Base-by-base conservation (phyloP, 2,888 invertebrate genomes). In the Patella ulyssiponensis region DNA sequence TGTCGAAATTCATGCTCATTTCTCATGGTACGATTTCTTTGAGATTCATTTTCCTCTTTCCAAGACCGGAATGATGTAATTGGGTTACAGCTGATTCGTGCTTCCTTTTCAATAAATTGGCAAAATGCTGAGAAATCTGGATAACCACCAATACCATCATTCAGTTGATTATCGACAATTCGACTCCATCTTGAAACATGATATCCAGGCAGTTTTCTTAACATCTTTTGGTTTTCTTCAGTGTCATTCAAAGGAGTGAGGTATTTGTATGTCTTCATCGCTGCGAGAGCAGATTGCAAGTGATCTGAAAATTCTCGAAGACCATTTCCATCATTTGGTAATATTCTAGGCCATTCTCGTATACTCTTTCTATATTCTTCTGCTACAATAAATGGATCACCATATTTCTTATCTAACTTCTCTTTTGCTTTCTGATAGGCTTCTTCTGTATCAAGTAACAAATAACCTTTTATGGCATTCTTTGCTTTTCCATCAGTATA, bases 361-460 rank as follows among this genome's bases (percentile, higher is more conserved):
- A 56, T 56, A 17, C n/a, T 56, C n/a, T n/a, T 56, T 56, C 56
- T 56, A 56, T 56, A 56, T 56, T 56, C 56, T 56, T 56, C 56
- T 2, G 56, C 14, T n/a, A 56, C n/a, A 14, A 56, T 17, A n/a
- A 56, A 7, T 56, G 56, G 56, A n/a, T 56, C 56, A 56, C 56
- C 56, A 56, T 56, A 56, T n/a, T n/a, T n/a, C 14, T n/a, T 14
- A n/a, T 56, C n/a, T 17, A 56, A n/a, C n/a, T 17, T 17, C 15
- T 56, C 56, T n/a, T 56, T 56, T 56, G 56, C 56, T 56, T 56
- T 56, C 56, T 14, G 2, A 9, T 56, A 56, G n/a, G 56, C 56
- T 56, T 56, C 56, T 56, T 56, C 56, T 56, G 56, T 17, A n/a
- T 56, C n/a, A 14, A 56, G 14, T 56, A n/a, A 56, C n/a, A 56